phyloP scores from a whole-genome alignment of 2,888 invertebrate species.

The Lasioglossum marginatum region DNA sequence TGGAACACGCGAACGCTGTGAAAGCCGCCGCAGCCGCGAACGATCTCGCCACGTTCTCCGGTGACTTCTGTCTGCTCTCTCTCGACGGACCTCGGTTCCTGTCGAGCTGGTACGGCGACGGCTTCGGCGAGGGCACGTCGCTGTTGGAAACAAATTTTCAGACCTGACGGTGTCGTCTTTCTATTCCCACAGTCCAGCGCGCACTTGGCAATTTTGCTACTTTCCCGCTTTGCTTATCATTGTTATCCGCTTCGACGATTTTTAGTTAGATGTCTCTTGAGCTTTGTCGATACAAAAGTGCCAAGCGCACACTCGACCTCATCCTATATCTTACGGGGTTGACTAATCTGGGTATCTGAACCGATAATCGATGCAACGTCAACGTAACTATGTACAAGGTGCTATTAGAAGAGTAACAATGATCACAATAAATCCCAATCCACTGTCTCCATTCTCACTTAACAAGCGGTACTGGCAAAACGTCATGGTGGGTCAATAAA shows the following conservation, averaged over 20 bases:
- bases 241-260: background rate
- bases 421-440: background rate
- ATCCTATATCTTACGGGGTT: no score
- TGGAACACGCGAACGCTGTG: constrained; percentile 43
- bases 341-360: background rate
- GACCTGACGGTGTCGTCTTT: background rate
- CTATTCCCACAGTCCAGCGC: no score
- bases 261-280: background rate
- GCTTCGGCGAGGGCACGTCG: constrained; percentile 52
- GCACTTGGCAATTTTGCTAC: background rate
- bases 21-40: constrained; percentile 60
- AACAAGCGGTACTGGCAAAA: background rate
- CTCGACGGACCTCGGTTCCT: constrained; percentile 22
- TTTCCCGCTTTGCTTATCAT: background rate
- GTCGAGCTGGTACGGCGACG: constrained; percentile 46
- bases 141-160: constrained; percentile 16
- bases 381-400: background rate
- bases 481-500: background rate
- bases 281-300: background rate
- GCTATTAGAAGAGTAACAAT: background rate
- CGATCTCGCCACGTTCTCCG: constrained; percentile 41
- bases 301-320: background rate
- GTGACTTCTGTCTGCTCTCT: constrained; percentile 26
- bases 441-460: background rate
- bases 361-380: background rate